Conservation (phyloP, 1,140 invertebrate genomes). For the Apis dorsata region DNA sequence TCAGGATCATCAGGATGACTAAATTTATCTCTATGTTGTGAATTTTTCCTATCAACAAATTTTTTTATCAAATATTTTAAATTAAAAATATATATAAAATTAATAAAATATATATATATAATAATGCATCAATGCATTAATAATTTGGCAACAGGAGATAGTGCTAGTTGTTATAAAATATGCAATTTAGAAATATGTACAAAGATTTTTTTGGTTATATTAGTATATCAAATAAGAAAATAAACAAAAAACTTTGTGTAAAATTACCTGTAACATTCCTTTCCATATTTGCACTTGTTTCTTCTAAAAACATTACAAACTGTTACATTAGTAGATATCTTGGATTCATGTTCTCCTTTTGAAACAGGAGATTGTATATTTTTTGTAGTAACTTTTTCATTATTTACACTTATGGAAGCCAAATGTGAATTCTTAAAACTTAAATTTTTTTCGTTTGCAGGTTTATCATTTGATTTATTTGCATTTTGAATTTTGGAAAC, state of each 20-base stretch:
- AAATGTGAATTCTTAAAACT: not conserved
- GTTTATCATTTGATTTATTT: not conserved
- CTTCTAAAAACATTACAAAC: constrained; percentile 29
- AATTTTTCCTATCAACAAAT: constrained; percentile 73
- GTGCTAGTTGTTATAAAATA: constrained; percentile 87
- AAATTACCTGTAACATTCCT: constrained; percentile 75
- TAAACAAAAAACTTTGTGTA: constrained; percentile 85
- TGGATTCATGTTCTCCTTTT: not conserved
- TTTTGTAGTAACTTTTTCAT: not conserved
- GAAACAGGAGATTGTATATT: not conserved
- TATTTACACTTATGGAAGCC: not conserved
- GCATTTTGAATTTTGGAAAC: not conserved
- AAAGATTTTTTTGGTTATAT: constrained; percentile 84
- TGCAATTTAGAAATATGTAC: constrained; percentile 86
- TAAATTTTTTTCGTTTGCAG: not conserved
- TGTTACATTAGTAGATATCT: not conserved
- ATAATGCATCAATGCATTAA: constrained; percentile 94
- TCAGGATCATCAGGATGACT: constrained; percentile 81
- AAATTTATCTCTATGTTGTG: constrained; percentile 74
- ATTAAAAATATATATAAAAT: not conserved
- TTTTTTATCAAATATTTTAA: not conserved
- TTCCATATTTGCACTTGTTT: constrained; percentile 74
- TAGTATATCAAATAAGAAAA: constrained; percentile 82
- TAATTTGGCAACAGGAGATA: constrained; percentile 88
- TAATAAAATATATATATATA: too few relatives aligned